Percentiles rank a stretch among this genome's conserved stretches.
phyloP scores from a whole-genome alignment of 2,113 vertebrate species.

The Ahaetulla prasina region DNA sequence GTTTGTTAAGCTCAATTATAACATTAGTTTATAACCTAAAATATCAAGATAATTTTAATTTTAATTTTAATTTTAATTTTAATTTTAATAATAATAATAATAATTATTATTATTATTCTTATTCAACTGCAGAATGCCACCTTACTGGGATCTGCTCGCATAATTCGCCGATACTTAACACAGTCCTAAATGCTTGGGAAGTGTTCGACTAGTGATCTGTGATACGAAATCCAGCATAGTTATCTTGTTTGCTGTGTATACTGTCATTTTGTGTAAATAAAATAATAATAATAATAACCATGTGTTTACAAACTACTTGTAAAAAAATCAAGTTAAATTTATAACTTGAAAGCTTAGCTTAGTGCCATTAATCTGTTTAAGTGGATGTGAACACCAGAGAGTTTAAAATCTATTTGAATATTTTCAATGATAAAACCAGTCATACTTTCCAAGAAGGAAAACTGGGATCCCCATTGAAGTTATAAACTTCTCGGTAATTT shows the following conservation, averaged over 20 bases:
- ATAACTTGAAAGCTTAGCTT: not conserved
- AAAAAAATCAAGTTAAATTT: not conserved
- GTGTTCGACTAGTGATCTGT: too few species aligned
- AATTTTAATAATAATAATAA: too few species aligned
- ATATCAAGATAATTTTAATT: not conserved
- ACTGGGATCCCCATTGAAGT: not conserved
- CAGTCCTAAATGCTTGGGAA: too few species aligned
- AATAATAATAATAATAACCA: not conserved
- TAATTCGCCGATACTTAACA: too few species aligned
- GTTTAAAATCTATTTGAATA: not conserved
- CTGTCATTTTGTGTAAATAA: too few species aligned
- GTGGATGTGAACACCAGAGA: not conserved
- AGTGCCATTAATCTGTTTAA: not conserved
- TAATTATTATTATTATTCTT: too few species aligned
- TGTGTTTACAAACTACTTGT: not conserved
- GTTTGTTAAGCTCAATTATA: not conserved
- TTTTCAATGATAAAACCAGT: not conserved
- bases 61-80: too few species aligned
- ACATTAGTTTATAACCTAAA: not conserved
- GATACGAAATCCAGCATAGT: too few species aligned
- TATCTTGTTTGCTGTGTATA: too few species aligned
- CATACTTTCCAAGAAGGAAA: not conserved
- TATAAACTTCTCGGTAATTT: not conserved
- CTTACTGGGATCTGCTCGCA: too few species aligned
- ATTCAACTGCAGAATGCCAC: too few species aligned